Base-by-base conservation (phyloP, 2,888 invertebrate genomes). In the Hyppa rectilinea region DNA sequence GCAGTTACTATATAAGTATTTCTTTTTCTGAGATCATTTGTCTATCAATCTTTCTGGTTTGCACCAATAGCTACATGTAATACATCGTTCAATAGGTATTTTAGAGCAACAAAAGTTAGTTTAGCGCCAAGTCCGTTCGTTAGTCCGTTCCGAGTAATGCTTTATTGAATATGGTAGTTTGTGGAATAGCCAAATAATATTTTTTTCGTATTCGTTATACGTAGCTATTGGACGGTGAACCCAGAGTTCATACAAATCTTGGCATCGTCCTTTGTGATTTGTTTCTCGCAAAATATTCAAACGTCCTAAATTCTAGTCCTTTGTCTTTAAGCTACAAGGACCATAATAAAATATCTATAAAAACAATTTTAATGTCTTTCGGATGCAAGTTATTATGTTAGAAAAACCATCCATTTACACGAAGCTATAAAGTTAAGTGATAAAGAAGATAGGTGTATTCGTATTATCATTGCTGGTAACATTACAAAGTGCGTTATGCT, bases 391-490 rank as follows among this genome's bases (percentile, higher is more conserved):
- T 60, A 43, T 71, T 52, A 26, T 23, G 50, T 40, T 29, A 71
- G 29, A 40, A 55, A 71, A 71, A 53, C 47, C 36, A n/a, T 12
- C 12, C 49, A 58, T 71, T 60, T n/a, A 36, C 72, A 71, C 52
- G 43, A 71, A 53, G 52, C 43, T 52, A 45, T 53, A 49, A 47
- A 73, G 40, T 66, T 45, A 29, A 50, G 40, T 52, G 52, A 58
- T 63, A 50, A 64, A 50, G 43, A 65, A 52, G 64, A 72, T 67
- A 76, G 29, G 26, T 23, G 26, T 66, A 64, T 20, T 23, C 20
- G n/a, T 65, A n/a, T 78, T 78, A 79, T 81, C 84, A 31, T 26
- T 56, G 50, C 53, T 71, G 65, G 23, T 72, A 79, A 58, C 55
- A 29, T 80, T 77, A 58, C 47, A 12, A 66, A 71, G 68, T 65